Percentiles rank a stretch among this genome's conserved stretches.
phyloP scores from a whole-genome alignment of 2,797 vertebrate species.

The Rallus crepitans region DNA sequence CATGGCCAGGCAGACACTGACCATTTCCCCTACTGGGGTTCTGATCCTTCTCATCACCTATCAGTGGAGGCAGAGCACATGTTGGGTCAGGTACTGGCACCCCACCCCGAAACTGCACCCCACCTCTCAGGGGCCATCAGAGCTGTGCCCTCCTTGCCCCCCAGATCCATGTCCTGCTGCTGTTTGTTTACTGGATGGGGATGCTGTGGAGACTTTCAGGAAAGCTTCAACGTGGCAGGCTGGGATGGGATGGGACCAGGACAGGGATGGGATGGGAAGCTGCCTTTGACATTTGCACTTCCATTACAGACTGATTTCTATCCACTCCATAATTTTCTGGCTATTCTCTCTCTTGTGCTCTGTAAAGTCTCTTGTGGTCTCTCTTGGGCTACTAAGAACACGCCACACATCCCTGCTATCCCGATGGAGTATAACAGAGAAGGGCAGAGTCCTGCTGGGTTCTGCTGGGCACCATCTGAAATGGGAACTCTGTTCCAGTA shows the following conservation, averaged over 20 bases:
- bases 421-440: background rate
- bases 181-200: background rate
- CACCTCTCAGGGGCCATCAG: background rate
- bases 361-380: background rate
- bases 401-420: background rate
- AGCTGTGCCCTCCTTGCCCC: background rate
- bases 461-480: background rate
- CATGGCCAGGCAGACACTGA: background rate
- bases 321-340: background rate
- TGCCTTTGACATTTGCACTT: background rate
- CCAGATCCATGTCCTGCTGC: background rate
- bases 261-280: background rate
- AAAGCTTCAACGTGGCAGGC: background rate
- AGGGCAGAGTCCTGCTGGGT: background rate
- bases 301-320: background rate
- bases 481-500: background rate
- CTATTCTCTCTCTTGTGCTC: background rate
- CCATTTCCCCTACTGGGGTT: background rate
- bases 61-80: fast-evolving
- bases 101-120: background rate
- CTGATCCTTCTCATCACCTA: background rate
- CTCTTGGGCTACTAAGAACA: background rate
- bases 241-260: no score
- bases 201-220: background rate
- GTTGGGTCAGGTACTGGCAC: background rate